These are phyloP conservation scores for Coreoperca whiteheadi DNA, from an alignment of 2,113 vertebrate genomes.

Conservation along the genomic window DNA sequence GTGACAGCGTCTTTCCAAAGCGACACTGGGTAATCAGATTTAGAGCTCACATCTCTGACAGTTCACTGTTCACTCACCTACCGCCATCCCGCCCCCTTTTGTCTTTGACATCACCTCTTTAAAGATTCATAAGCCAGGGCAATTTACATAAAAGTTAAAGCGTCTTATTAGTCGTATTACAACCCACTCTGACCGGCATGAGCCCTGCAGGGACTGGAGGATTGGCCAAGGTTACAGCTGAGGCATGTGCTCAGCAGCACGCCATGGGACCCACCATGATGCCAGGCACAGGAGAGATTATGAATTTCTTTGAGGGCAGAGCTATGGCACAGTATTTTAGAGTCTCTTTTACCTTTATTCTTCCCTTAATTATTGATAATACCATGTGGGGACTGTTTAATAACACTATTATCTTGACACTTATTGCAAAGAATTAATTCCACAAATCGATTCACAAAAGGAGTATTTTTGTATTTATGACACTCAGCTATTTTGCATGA, in stretches of 20 bases:
- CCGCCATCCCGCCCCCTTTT: constrained; percentile 66
- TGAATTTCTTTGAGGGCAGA: constrained; percentile 24
- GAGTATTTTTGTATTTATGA: constrained; percentile 41
- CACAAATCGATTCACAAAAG: constrained; percentile 26
- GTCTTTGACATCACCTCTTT: constrained; percentile 84
- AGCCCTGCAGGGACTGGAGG: constrained; percentile 72
- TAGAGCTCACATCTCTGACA: constrained; percentile 59
- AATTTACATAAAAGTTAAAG: constrained; percentile 85
- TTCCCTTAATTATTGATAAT: constrained; percentile 18
- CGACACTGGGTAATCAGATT: constrained; percentile 62
- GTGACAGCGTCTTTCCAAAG: constrained; percentile 36
- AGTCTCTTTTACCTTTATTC: constrained; percentile 22
- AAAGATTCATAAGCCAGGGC: constrained; percentile 82
- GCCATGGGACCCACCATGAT: constrained; percentile 49
- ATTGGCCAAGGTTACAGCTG: constrained; percentile 76
- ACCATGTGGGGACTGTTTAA: constrained; percentile 22
- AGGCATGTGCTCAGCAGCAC: constrained; percentile 54
- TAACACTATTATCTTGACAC: constrained; percentile 31
- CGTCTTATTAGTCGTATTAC: constrained; percentile 82
- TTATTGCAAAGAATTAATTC: constrained; percentile 40
- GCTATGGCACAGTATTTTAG: constrained; percentile 11
- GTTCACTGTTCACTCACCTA: constrained; percentile 63
- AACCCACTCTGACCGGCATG: constrained; percentile 78
- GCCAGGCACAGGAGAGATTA: constrained; percentile 27
- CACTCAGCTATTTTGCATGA: constrained; percentile 32